Percentiles rank a stretch among this genome's conserved stretches.
Evolutionary conservation across 2,113 vertebrate genomes (phyloP).

Genomic region (Odontesthes bonariensis): DNA sequence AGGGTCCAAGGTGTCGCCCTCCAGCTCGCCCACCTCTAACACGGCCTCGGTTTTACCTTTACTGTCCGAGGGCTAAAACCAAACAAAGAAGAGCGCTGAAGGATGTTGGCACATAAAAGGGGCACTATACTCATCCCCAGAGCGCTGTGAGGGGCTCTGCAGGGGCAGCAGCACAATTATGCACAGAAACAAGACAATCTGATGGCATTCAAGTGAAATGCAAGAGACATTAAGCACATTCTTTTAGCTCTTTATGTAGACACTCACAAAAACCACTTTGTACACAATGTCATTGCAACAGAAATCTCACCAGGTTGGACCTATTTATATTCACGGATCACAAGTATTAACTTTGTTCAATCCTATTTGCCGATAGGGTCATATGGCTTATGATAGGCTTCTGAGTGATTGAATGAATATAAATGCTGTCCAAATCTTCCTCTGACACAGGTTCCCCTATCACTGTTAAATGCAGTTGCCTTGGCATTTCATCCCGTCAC

Average conservation of each 20-base stretch:
- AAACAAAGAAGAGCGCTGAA: background rate
- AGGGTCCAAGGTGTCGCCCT: conserved; percentile 97
- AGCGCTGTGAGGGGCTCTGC: background rate
- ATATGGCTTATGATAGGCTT: no score
- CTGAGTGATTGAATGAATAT: no score
- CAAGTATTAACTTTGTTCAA: no score
- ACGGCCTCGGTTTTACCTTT: conserved; percentile 83
- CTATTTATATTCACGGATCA: no score
- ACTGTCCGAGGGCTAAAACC: conserved; percentile 84
- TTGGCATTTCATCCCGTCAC: no score
- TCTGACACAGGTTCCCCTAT: no score
- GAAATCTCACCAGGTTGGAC: background rate
- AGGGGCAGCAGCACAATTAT: background rate
- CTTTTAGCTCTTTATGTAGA: no score
- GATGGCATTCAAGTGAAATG: background rate
- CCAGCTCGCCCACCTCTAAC: conserved; percentile 92
- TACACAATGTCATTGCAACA: background rate
- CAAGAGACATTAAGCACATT: no score
- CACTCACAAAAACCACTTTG: no score
- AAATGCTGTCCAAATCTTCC: no score
- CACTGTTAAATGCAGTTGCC: no score
- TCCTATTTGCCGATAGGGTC: no score
- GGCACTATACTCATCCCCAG: background rate
- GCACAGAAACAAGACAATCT: background rate
- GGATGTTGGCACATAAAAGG: background rate